Conservation (phyloP, 2,113 vertebrate species). For the Notechis scutatus region DNA sequence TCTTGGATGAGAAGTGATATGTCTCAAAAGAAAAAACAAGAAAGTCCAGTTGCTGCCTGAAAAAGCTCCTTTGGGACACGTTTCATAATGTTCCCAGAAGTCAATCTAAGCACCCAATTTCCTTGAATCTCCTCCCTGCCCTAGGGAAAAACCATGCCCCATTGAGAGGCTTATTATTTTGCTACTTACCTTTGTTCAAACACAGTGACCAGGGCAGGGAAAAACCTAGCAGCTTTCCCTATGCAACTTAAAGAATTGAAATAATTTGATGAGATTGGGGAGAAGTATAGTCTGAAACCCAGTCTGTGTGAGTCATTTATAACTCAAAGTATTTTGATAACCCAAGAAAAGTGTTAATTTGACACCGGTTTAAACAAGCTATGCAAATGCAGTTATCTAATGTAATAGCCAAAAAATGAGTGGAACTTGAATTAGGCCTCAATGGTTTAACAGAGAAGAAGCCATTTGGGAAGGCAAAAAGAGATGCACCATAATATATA, state of each 20-base stretch:
- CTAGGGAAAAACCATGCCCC: background rate
- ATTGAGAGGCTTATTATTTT: background rate
- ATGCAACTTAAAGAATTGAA: background rate
- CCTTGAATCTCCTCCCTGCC: background rate
- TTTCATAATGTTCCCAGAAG: background rate
- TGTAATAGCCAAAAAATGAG: background rate
- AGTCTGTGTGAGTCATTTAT: background rate
- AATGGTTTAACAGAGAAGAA: background rate
- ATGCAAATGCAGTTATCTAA: background rate
- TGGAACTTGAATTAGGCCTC: background rate
- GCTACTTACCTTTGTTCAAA: background rate
- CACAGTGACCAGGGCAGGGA: background rate
- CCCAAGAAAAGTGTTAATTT: background rate
- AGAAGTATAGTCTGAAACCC: background rate
- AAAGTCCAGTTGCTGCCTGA: too few relatives aligned
- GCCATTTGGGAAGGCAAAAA: background rate
- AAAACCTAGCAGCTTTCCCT: background rate
- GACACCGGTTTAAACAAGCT: background rate
- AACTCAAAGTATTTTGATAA: background rate
- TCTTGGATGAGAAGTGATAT: too few relatives aligned
- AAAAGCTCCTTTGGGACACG: background rate
- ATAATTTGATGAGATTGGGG: background rate
- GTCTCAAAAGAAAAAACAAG: too few relatives aligned
- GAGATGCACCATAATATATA: background rate
- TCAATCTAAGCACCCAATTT: background rate